A percentile compares a stretch with the other conserved stretches of the same genome.
Conservation (phyloP, 2,888 invertebrate genomes). For the Cloeon dipterum region DNA sequence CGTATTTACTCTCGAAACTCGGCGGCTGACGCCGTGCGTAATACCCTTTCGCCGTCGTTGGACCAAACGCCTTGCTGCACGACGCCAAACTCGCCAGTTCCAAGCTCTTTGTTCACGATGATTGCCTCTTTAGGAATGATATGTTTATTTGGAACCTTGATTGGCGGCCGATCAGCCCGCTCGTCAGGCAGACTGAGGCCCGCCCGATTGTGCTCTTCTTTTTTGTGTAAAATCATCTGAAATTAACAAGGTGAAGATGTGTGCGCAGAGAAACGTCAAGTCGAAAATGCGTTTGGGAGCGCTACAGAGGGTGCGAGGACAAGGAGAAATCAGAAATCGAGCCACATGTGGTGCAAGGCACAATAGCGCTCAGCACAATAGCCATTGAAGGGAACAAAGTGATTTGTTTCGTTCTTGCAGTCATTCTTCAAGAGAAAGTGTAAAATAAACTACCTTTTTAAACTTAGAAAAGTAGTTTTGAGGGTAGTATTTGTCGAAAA, state of each 20-base stretch:
- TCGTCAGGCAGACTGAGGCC: conserved; percentile 15
- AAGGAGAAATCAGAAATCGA: too few relatives aligned
- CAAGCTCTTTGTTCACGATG: conserved; percentile 26
- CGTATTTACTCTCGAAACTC: not conserved
- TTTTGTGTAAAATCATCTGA: conserved; percentile 24
- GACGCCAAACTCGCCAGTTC: conserved; percentile 92
- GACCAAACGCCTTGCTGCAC: conserved; percentile 97
- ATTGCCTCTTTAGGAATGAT: conserved; percentile 33
- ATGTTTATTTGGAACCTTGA: conserved; percentile 58
- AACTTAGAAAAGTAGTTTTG: conserved; percentile 83
- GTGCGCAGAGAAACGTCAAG: too few relatives aligned
- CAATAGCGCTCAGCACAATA: too few relatives aligned
- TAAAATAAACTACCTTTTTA: conserved; percentile 54
- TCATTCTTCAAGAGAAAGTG: too few relatives aligned
- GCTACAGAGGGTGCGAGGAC: too few relatives aligned
- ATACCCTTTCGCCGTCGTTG: conserved; percentile 73
- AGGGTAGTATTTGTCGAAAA: conserved; percentile 80
- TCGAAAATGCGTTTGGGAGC: too few relatives aligned
- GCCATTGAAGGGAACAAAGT: too few relatives aligned
- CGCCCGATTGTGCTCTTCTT: conserved; percentile 18
- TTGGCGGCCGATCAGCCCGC: conserved; percentile 16
- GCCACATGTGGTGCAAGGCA: too few relatives aligned
- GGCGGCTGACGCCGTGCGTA: not conserved
- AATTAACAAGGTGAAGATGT: conserved; percentile 6
- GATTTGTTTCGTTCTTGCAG: too few relatives aligned